phyloP scores from a whole-genome alignment of 2,797 vertebrate species.

The Epinephelus malabaricus region DNA sequence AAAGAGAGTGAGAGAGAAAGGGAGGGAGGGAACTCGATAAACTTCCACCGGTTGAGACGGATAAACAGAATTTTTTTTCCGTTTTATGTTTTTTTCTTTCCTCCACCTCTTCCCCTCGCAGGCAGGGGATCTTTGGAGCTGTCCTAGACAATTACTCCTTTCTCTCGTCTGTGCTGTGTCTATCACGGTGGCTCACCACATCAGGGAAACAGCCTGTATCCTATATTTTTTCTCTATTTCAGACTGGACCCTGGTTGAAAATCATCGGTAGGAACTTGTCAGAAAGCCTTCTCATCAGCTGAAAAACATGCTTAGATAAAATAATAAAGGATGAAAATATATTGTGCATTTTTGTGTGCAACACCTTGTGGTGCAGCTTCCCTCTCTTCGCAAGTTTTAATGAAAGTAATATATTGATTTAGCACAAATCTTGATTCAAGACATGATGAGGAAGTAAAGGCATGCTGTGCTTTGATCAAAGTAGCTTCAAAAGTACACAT shows the following conservation, averaged over 20 bases:
- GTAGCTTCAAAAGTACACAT: slow-evolving; percentile 4
- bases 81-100: slow-evolving; percentile 47
- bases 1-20: neutral
- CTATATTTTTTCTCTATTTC: slow-evolving; percentile 21
- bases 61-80: slow-evolving; percentile 65
- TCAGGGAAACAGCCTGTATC: slow-evolving; percentile 41
- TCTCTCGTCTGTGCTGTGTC: slow-evolving; percentile 59
- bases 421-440: slow-evolving; percentile 11
- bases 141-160: slow-evolving; percentile 68
- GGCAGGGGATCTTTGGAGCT: slow-evolving; percentile 54
- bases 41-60: slow-evolving; percentile 60
- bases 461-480: neutral
- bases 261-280: neutral
- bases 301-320: neutral
- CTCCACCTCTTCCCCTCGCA: slow-evolving; percentile 41
- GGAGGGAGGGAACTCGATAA: slow-evolving; percentile 45
- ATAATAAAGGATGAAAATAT: neutral
- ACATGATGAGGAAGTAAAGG: neutral
- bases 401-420: neutral
- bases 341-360: neutral
- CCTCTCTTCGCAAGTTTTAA: neutral
- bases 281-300: slow-evolving; percentile 4
- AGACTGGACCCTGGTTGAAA: slow-evolving; percentile 19
- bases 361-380: neutral
- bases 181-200: slow-evolving; percentile 41